These are phyloP conservation scores for Drosophila austrosaltans DNA, from an alignment of 2,888 invertebrate species.

Conservation along the genomic window DNA sequence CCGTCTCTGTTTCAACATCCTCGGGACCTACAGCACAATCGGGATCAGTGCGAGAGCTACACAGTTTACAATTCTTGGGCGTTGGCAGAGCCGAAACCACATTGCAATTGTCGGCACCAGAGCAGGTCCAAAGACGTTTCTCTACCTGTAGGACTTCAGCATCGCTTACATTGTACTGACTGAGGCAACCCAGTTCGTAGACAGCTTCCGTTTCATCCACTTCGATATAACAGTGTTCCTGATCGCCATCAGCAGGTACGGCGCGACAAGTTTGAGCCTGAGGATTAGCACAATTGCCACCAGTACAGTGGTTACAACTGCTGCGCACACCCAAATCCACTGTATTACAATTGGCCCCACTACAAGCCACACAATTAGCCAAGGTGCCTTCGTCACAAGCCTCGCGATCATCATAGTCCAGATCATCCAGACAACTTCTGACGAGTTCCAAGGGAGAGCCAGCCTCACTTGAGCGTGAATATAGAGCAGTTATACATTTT, in stretches of 20 bases:
- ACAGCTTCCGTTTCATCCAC: constrained; percentile 55
- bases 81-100: constrained; percentile 57
- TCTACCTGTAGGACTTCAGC: constrained; percentile 44
- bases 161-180: constrained; percentile 70
- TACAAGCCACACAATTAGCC: constrained; percentile 67
- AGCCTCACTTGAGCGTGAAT: constrained; percentile 66
- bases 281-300: constrained; percentile 65
- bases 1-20: constrained; percentile 29
- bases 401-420: constrained; percentile 70
- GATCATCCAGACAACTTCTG: constrained; percentile 79
- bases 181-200: constrained; percentile 73
- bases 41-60: constrained; percentile 71
- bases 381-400: constrained; percentile 54
- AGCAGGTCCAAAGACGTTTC: constrained; percentile 72
- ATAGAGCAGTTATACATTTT: constrained; percentile 78
- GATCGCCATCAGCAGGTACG: constrained; percentile 39
- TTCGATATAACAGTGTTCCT: constrained; percentile 75
- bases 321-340: constrained; percentile 65
- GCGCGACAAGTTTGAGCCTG: constrained; percentile 63
- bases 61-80: constrained; percentile 59
- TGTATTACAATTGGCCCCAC: constrained; percentile 60
- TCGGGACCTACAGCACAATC: constrained; percentile 69
- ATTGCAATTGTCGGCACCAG: constrained; percentile 75
- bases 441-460: constrained; percentile 67
- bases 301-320: constrained; percentile 71